Conservation (phyloP, 2,113 vertebrate species). For the Lophotis ruficrista region DNA sequence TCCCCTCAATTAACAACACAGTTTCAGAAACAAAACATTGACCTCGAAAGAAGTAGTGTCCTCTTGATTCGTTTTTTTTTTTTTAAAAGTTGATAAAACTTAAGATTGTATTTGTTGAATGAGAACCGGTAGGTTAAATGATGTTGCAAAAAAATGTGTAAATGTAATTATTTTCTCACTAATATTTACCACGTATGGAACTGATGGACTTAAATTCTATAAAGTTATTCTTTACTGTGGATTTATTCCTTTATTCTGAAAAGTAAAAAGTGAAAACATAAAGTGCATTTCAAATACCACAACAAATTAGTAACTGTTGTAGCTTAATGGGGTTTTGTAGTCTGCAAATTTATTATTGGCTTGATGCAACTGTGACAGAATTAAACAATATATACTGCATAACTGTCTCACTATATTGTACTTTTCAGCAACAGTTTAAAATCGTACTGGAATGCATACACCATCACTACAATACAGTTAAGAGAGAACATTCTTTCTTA, state of each 20-base stretch:
- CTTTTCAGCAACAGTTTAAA: slow-evolving; percentile 65
- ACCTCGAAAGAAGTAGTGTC: neutral
- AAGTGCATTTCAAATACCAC: neutral
- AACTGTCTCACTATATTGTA: slow-evolving; percentile 6
- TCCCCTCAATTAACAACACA: neutral
- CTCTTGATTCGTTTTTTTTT: neutral
- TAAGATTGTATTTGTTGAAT: neutral
- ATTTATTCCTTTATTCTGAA: neutral
- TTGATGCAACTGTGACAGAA: slow-evolving; percentile 34
- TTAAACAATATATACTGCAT: slow-evolving; percentile 24
- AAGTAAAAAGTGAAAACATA: neutral
- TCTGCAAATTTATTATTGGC: neutral
- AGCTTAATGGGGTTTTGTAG: neutral
- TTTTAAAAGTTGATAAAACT: neutral
- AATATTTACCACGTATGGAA: neutral
- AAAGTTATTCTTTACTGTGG: neutral
- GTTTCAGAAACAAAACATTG: neutral
- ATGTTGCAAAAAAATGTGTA: neutral
- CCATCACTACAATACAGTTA: slow-evolving; percentile 76
- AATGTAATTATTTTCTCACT: neutral
- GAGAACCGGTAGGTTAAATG: neutral
- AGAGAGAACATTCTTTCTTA: slow-evolving; percentile 61
- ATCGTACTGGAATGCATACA: slow-evolving; percentile 55
- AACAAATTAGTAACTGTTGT: slow-evolving; percentile 11
- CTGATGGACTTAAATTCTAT: neutral